Evolutionary conservation across 2,797 vertebrate species (phyloP), one percentile per base, ranked within the genome.

Genomic region (Myioborus miniatus): DNA sequence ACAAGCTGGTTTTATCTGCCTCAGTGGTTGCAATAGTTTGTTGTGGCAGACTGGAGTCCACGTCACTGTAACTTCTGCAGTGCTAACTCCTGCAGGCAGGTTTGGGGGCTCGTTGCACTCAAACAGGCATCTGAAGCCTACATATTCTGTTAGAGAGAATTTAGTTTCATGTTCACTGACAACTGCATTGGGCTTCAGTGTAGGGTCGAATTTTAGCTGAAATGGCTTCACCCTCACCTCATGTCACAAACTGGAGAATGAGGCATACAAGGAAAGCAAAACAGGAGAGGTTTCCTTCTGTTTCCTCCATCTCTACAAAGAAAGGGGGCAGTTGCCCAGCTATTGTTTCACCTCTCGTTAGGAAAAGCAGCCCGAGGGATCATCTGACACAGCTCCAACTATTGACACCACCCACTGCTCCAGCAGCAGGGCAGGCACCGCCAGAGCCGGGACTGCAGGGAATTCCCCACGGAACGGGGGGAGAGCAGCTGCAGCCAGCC

Each of bases 341-440:
- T 75, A 3, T 34, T 70, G 21, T 44, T 67, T 83, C 74, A 17
- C 23, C 11, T 67, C 24, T 53, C 8, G 1, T 36, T 50, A 59
- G 46, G 36, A 62, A 83, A 58, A 77, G 22, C 56, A 77, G 0
- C 2, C 8, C 5, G 12, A 63, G 47, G 24, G 19, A 19, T 39
- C 6, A 27, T 47, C n/a, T 63, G 0, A 0, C 44, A 9, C 6
- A 37, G 36, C 32, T 60, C 41, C 46, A 5, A 3, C 30, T 26
- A 0, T 5, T 37, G 72, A 6, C n/a, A 29, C 6, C 26, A 19
- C 2, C 3, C 5, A 1, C 2, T 6, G 19, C 22, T 53, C 36
- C 39, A 43, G 39, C 2, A 0, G 32, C 2, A 18, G 41, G 34
- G 59, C 34, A 65, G 44, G 15, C 58, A 50, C 27, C 11, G 37